Percentiles rank a stretch among this genome's conserved stretches.
Evolutionary conservation across 2,888 invertebrate species (phyloP).

Genomic region (Drosophila affinis): DNA sequence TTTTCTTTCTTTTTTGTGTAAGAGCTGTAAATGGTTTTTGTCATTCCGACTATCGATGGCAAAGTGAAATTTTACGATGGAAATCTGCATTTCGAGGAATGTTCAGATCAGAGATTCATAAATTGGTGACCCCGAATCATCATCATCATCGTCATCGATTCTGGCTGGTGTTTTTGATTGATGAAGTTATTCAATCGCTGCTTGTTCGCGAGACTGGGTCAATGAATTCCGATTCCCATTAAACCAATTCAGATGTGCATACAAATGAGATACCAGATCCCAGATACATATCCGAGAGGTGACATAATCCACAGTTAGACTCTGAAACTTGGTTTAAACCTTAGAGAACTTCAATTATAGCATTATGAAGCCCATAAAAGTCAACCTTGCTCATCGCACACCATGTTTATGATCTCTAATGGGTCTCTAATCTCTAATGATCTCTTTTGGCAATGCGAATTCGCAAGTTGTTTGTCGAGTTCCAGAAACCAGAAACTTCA

Average conservation of each 20-base stretch:
- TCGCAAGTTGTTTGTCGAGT: constrained; percentile 28
- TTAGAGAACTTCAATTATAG: constrained; percentile 17
- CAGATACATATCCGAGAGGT: constrained; percentile 10
- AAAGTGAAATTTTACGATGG: constrained; percentile 63
- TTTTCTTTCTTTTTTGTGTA: constrained; percentile 7
- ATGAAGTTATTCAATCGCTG: constrained; percentile 47
- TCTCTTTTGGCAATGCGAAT: constrained; percentile 8
- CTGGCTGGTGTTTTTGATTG: constrained; percentile 42
- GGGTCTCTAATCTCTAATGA: too few species aligned
- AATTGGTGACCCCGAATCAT: constrained; percentile 33
- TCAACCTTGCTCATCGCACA: constrained; percentile 31
- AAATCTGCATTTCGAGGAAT: constrained; percentile 1
- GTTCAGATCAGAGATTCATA: constrained; percentile 7
- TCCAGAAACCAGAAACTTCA: constrained; percentile 17
- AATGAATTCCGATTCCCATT: constrained; percentile 40
- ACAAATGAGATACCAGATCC: constrained; percentile 14
- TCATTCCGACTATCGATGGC: constrained; percentile 38
- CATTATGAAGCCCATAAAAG: constrained; percentile 15
- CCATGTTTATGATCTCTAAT: constrained; percentile 10
- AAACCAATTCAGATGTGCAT: constrained; percentile 40
- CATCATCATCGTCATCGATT: constrained; percentile 28
- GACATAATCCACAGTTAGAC: constrained; percentile 22
- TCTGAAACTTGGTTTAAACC: background rate
- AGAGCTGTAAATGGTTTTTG: constrained; percentile 58
- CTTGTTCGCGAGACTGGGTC: constrained; percentile 36